Evolutionary conservation across 2,113 vertebrate species (phyloP).

Genomic region (Corvus hawaiiensis): DNA sequence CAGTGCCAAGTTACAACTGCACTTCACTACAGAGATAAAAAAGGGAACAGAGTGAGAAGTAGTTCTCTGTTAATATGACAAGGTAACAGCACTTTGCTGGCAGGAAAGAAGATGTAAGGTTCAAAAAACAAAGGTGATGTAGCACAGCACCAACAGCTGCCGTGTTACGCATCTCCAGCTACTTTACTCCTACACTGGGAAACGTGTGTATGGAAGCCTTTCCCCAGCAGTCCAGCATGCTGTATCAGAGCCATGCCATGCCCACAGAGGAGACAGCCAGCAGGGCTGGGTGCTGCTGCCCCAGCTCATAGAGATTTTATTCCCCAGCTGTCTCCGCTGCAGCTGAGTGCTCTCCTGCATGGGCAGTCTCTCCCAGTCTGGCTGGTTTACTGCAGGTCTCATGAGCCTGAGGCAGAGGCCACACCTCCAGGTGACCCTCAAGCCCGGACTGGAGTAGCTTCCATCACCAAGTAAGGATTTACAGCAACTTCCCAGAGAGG

Average conservation of each 20-base stretch:
- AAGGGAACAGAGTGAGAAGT: neutral
- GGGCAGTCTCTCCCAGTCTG: neutral
- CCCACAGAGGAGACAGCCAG: neutral
- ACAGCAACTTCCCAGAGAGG: neutral
- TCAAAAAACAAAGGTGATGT: neutral
- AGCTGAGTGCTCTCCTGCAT: neutral
- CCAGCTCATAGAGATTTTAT: fast-evolving
- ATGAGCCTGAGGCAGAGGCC: neutral
- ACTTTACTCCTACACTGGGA: neutral
- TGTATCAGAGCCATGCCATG: neutral
- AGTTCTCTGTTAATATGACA: neutral
- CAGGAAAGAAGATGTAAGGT: neutral
- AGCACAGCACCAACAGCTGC: neutral
- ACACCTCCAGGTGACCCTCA: neutral
- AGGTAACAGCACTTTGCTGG: neutral
- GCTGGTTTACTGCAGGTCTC: neutral
- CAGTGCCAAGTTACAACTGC: neutral
- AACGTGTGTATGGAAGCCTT: fast-evolving
- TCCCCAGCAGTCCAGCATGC: neutral
- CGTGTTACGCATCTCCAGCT: neutral
- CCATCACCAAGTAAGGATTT: neutral
- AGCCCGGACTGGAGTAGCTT: neutral
- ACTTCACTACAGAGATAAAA: neutral
- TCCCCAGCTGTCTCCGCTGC: neutral
- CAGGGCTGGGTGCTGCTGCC: neutral